Percentiles rank a stretch among this genome's conserved stretches.
Conservation (phyloP, 2,113 vertebrate genomes). For the Okapia johnstoni region DNA sequence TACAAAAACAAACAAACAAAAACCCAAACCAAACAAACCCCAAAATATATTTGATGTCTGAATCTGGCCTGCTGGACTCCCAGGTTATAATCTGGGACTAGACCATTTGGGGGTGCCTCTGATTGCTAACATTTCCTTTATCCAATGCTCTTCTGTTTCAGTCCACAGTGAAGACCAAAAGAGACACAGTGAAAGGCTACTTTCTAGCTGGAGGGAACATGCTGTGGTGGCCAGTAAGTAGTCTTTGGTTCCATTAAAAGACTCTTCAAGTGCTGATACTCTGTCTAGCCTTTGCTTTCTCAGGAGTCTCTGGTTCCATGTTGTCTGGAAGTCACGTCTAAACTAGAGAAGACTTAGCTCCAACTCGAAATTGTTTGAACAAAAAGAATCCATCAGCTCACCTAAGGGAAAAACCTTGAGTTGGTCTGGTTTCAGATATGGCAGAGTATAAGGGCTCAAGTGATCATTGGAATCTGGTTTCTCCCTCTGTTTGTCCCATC, state of each 20-base stretch:
- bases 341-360: background rate
- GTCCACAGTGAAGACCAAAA: conserved; percentile 96
- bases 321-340: background rate
- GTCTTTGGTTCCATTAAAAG: background rate
- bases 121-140: background rate
- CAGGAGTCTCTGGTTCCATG: background rate
- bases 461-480: background rate
- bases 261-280: background rate
- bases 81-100: accelerated
- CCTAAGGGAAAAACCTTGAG: no score
- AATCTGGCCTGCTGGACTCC: background rate
- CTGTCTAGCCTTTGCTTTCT: background rate
- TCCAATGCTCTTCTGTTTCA: conserved; percentile 62
- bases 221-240: conserved; percentile 98
- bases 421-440: background rate
- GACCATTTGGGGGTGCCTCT: background rate
- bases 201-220: conserved; percentile 96
- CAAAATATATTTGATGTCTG: background rate
- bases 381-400: background rate
- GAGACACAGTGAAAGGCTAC: conserved; percentile 94
- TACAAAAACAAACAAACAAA: background rate
- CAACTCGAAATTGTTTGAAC: background rate
- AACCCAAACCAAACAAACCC: background rate
- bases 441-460: background rate
- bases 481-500: background rate